Base-by-base conservation (phyloP, 2,888 invertebrate species). In the Archips crataeganus region DNA sequence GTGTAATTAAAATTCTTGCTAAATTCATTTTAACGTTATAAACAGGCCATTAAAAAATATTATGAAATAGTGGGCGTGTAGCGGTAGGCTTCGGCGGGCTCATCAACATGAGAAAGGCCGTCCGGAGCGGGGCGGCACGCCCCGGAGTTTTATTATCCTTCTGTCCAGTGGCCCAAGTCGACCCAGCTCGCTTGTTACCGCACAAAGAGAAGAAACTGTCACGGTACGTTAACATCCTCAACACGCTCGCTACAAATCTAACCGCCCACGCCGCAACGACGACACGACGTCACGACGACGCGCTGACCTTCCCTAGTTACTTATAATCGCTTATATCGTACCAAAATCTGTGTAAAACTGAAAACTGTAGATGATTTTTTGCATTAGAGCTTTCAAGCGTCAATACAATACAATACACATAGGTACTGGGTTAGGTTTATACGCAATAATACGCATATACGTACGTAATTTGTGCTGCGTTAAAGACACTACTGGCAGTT, bases 21-120 rank as follows among this genome's bases (percentile, higher is more conserved):
- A 82, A 71, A 80, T 85, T 85, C 81, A 82, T 86, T 84, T 85
- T 80, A 80, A 83, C 80, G 79, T 79, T 76, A 79, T 82, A 82
- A 82, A 80, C 81, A 78, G 79, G 75, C 75, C 77, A 80, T 83
- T 81, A 82, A 78, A 75, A 80, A 78, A 78, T 79, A 77, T 79
- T 79, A 79, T 69, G 59, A 64, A 74, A 51, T 65, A 61, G 71
- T 59, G 59, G 71, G 64, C 63, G 72, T 60, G 69, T 68, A 70
- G 72, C 71, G 77, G 73, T 60, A 60, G 65, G 65, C 63, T 75
- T 70, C 60, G 62, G 57, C 63, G 77, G 78, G 78, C 88, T 89
- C 87, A 92, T 90, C 90, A 90, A 86, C 91, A 92, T 90, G 84
- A 90, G 87, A 91, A 90, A 90, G 90, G 87, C 79, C 79, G 81